A percentile compares a stretch with the other conserved stretches of the same genome.
Conservation (phyloP, 2,113 vertebrate genomes). For the Calidris pugnax region DNA sequence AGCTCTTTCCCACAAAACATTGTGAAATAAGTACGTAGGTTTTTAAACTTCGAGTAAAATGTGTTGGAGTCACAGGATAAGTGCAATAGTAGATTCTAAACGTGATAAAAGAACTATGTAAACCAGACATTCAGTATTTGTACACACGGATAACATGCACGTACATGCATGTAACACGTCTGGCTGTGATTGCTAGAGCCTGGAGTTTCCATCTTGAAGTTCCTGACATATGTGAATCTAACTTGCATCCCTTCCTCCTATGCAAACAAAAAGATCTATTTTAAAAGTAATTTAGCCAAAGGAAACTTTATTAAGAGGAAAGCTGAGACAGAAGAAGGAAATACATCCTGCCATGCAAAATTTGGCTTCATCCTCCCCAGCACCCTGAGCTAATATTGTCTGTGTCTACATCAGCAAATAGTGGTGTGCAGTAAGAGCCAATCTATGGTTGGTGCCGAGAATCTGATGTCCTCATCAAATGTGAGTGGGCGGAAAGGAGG, state of each 20-base stretch:
- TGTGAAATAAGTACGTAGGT: not conserved
- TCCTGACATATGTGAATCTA: not conserved
- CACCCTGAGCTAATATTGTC: not conserved
- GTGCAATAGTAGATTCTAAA: not conserved
- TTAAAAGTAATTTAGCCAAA: not conserved
- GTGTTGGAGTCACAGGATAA: not conserved
- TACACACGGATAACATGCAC: not conserved
- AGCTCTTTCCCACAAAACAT: not conserved
- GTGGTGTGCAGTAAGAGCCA: not conserved
- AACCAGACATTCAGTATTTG: not conserved
- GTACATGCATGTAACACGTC: not conserved
- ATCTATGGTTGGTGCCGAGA: not conserved
- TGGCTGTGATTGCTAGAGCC: not conserved
- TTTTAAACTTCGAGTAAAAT: not conserved
- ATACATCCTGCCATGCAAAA: not conserved
- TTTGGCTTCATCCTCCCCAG: not conserved
- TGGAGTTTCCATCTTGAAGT: not conserved
- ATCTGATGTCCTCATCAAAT: not conserved
- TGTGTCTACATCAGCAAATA: not conserved
- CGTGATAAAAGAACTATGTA: not conserved
- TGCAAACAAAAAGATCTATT: not conserved
- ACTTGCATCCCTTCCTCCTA: not conserved
- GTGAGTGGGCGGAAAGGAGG: not conserved
- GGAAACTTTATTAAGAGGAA: slow-evolving; percentile 3
- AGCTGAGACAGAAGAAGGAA: not conserved